Evolutionary conservation across 1,140 invertebrate genomes (phyloP).

Genomic region (Ceratina japonica): DNA sequence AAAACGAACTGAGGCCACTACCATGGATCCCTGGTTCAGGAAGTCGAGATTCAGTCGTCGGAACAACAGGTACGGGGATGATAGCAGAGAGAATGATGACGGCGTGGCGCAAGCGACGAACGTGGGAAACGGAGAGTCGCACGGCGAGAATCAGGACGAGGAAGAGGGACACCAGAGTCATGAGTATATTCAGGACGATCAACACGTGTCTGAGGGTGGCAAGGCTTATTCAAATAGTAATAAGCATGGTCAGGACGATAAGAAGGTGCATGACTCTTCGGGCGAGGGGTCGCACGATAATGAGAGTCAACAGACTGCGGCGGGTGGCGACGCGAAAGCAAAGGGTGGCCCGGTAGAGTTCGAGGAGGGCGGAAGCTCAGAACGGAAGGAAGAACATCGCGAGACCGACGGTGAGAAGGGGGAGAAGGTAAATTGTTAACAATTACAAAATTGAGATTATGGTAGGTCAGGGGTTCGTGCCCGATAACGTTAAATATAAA

Average conservation of each 20-base stretch:
- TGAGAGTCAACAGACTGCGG: slow-evolving; percentile 30
- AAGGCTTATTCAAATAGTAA: neutral
- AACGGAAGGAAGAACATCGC: slow-evolving; percentile 68
- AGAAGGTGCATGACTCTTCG: neutral
- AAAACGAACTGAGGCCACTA: neutral
- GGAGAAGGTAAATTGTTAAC: slow-evolving; percentile 55
- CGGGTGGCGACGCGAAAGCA: slow-evolving; percentile 5
- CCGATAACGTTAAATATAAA: too few relatives aligned
- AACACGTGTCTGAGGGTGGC: slow-evolving; percentile 12
- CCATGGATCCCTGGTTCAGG: too few relatives aligned
- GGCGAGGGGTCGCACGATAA: slow-evolving; percentile 33
- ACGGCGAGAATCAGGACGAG: neutral
- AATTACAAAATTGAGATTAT: too few relatives aligned
- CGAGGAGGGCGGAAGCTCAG: slow-evolving; percentile 67
- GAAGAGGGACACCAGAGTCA: neutral
- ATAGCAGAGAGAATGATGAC: too few relatives aligned
- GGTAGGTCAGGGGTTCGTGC: too few relatives aligned
- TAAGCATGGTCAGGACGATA: neutral
- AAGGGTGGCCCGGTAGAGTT: slow-evolving; percentile 52
- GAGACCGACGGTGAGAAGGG: slow-evolving; percentile 67
- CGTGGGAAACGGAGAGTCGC: neutral
- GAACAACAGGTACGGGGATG: neutral
- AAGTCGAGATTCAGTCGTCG: neutral
- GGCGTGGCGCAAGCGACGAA: too few relatives aligned
- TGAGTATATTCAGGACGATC: neutral